These are phyloP conservation scores for Salarias fasciatus DNA, from an alignment of 2,797 vertebrate species.

Conservation along the genomic window DNA sequence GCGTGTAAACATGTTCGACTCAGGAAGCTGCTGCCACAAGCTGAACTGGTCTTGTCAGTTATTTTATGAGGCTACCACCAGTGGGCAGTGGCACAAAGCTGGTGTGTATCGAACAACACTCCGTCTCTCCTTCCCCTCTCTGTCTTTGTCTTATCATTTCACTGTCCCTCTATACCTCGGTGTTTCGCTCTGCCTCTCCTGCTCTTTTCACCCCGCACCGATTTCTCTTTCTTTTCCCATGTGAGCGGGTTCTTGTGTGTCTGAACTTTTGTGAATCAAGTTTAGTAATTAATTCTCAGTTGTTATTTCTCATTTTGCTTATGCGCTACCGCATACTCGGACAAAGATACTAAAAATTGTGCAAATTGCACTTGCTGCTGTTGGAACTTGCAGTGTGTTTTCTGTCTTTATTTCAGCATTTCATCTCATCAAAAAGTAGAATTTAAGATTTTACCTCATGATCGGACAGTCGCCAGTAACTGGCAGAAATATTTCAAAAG, in stretches of 20 bases:
- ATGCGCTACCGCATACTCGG: neutral
- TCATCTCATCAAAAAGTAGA: too few relatives aligned
- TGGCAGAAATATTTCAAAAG: neutral
- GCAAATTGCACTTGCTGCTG: neutral
- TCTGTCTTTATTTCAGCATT: too few relatives aligned
- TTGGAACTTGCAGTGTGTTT: too few relatives aligned
- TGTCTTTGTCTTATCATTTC: constrained; percentile 26
- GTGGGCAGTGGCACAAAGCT: constrained; percentile 87
- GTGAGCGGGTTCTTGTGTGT: neutral
- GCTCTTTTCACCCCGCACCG: neutral
- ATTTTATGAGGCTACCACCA: constrained; percentile 84
- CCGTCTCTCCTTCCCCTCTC: constrained; percentile 37
- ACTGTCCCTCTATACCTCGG: constrained; percentile 9
- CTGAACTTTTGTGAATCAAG: constrained; percentile 33
- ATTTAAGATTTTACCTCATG: neutral
- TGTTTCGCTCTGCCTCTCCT: constrained; percentile 2
- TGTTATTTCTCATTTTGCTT: constrained; percentile 7
- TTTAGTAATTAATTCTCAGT: constrained; percentile 28
- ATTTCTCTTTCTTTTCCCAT: constrained; percentile 20
- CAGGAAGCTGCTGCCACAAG: constrained; percentile 16
- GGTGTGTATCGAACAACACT: constrained; percentile 55
- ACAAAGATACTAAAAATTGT: constrained; percentile 1
- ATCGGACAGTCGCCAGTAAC: neutral
- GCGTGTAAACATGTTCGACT: neutral
- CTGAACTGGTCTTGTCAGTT: constrained; percentile 68